Base-by-base conservation (phyloP, 2,797 vertebrate species). In the Psittacula echo region DNA sequence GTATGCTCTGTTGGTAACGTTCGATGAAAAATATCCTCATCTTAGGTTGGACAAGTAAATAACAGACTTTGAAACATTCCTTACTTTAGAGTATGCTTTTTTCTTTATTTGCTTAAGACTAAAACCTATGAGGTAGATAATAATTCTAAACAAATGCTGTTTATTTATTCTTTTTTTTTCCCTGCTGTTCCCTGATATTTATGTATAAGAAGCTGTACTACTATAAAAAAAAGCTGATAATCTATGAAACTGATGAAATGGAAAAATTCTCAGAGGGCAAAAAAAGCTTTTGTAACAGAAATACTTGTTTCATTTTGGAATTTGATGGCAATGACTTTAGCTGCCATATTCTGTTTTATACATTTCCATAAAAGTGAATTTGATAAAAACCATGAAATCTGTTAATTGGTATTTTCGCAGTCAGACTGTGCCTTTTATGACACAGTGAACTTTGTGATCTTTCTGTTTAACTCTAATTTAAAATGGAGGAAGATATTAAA, bases 61-160 rank as follows among this genome's bases (percentile, higher is more conserved):
- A 85, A 71, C 39, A 61, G 54, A 61, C 58, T 96, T 62, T 92
- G 71, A 81, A 78, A 29, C 19, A 70, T 79, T 56, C 64, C 61
- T 80, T 39, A 41, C 54, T 87, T 91, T 78, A 47, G 34, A 85
- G 71, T 85, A 88, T 87, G 67, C 48, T 87, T 85, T 92, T 95
- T 91, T 75, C 76, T 81, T 93, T 79, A 75, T 83, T 97, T 96
- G 62, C 61, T 88, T 83, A 93, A 93, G 66, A 94, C 56, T 68
- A 87, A 91, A 94, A 71, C 95, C 82, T 94, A 81, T 85, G 85
- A 94, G 60, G 62, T 85, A 87, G 91, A 92, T 68, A 93, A 90
- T 95, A 13, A 94, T 66, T 97, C 41, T 48, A 93, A 92, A 93
- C 89, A 85, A 91, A 91, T 89, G 73, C 72, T 95, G 56, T 95